Evolutionary conservation across 2,797 vertebrate species (phyloP).

Genomic region (Phalloptychus januarius): DNA sequence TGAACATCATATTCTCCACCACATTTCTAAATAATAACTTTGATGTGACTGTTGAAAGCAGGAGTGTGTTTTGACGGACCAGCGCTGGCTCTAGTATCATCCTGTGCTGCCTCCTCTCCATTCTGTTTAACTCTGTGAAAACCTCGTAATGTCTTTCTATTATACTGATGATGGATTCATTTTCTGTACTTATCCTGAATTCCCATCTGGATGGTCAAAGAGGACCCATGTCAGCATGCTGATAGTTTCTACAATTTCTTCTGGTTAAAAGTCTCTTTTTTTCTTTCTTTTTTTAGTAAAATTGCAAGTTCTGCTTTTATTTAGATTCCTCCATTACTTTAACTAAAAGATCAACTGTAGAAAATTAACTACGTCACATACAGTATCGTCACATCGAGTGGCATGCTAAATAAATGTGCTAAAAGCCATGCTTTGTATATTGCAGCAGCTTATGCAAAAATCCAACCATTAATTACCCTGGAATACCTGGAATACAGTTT

Average conservation of each 20-base stretch:
- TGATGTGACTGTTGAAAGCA: not conserved
- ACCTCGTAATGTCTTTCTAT: not conserved
- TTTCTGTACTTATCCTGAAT: not conserved
- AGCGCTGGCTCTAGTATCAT: not conserved
- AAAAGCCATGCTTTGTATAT: not conserved
- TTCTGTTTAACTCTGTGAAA: not conserved
- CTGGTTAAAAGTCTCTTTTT: not conserved
- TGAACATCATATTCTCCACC: not conserved
- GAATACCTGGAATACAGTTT: not conserved
- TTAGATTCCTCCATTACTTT: not conserved
- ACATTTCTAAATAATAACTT: not conserved
- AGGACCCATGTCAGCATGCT: constrained; percentile 57
- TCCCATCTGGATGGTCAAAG: constrained; percentile 37
- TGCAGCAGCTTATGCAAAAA: not conserved
- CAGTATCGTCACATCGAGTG: not conserved
- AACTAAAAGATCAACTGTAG: not conserved
- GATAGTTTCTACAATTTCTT: not conserved
- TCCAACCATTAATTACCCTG: not conserved
- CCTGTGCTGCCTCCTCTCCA: not conserved
- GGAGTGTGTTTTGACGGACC: not conserved
- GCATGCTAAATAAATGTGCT: not conserved
- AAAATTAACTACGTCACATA: not conserved
- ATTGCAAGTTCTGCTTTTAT: not conserved
- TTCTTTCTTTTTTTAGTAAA: not conserved
- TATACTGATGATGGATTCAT: not conserved